These are phyloP conservation scores for Dascillus cervinus DNA, from an alignment of 2,888 invertebrate species.

Conservation along the genomic window DNA sequence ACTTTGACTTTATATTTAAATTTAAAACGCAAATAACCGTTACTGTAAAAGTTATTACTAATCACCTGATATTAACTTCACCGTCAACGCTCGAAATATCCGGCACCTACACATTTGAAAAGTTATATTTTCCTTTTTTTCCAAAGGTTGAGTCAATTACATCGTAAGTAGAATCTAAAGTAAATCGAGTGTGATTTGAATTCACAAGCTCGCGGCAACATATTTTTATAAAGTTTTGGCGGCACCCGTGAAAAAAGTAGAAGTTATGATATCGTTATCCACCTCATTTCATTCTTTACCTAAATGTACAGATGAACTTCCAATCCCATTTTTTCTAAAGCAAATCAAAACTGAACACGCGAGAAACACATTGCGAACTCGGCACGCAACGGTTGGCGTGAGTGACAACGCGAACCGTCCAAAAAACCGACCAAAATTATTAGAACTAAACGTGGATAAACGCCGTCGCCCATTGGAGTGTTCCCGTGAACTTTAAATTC, in stretches of 20 bases:
- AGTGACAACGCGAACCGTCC: constrained; percentile 13
- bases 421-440: constrained; percentile 10
- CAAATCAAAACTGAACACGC: constrained; percentile 17
- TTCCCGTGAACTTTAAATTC: constrained; percentile 2
- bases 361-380: constrained; percentile 14
- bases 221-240: constrained; percentile 9
- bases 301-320: constrained; percentile 17
- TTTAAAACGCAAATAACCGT: constrained; percentile 8
- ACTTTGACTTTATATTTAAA: constrained; percentile 18
- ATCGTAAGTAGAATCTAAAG: no score
- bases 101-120: no score
- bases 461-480: constrained; percentile 6
- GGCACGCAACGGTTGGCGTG: constrained; percentile 14
- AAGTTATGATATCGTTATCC: constrained; percentile 17
- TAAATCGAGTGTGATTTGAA: no score
- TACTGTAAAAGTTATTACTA: no score
- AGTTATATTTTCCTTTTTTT: no score
- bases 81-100: no score
- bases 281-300: constrained; percentile 15
- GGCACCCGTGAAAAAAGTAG: constrained; percentile 15
- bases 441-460: constrained; percentile 9
- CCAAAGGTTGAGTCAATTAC: no score
- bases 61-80: no score
- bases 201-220: no score
- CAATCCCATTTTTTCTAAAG: constrained; percentile 16